Percentiles rank a stretch among this genome's conserved stretches.
Evolutionary conservation across 2,888 invertebrate genomes (phyloP).

Genomic region (Platerodrilus igneus): DNA sequence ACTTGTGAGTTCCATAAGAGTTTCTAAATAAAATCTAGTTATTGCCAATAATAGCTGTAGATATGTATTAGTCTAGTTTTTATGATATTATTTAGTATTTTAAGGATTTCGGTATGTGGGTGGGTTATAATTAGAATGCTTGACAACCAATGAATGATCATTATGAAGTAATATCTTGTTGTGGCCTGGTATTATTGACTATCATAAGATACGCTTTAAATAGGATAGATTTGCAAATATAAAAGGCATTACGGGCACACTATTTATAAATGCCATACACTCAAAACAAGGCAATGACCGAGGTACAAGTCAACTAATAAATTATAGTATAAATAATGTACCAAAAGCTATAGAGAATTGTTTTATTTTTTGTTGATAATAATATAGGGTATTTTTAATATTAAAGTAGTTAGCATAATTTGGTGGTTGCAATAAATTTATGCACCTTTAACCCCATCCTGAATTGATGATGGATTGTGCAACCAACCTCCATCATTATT

Average conservation of each 20-base stretch:
- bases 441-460: slow-evolving; percentile 8
- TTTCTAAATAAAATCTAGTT: slow-evolving; percentile 43
- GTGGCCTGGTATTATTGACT: slow-evolving; percentile 15
- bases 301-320: slow-evolving; percentile 31
- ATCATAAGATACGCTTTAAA: slow-evolving; percentile 11
- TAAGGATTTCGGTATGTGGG: slow-evolving; percentile 48
- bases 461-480: slow-evolving; percentile 7
- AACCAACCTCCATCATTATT: slow-evolving; percentile 29
- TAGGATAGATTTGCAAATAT: slow-evolving; percentile 7
- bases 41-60: slow-evolving; percentile 48
- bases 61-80: slow-evolving; percentile 42
- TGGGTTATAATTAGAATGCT: too few relatives aligned
- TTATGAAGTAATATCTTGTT: slow-evolving; percentile 18
- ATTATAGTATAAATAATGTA: slow-evolving; percentile 34
- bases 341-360: slow-evolving; percentile 40
- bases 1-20: slow-evolving; percentile 46
- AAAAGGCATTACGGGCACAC: too few relatives aligned
- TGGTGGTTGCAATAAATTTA: slow-evolving; percentile 23
- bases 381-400: slow-evolving; percentile 39
- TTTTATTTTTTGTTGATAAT: slow-evolving; percentile 38
- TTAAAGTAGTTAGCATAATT: slow-evolving; percentile 25
- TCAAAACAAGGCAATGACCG: slow-evolving; percentile 26
- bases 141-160: slow-evolving; percentile 40
- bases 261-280: slow-evolving; percentile 24
- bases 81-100: slow-evolving; percentile 47